Evolutionary conservation across 2,113 vertebrate species (phyloP).

Genomic region (Eudyptes chrysolophus): DNA sequence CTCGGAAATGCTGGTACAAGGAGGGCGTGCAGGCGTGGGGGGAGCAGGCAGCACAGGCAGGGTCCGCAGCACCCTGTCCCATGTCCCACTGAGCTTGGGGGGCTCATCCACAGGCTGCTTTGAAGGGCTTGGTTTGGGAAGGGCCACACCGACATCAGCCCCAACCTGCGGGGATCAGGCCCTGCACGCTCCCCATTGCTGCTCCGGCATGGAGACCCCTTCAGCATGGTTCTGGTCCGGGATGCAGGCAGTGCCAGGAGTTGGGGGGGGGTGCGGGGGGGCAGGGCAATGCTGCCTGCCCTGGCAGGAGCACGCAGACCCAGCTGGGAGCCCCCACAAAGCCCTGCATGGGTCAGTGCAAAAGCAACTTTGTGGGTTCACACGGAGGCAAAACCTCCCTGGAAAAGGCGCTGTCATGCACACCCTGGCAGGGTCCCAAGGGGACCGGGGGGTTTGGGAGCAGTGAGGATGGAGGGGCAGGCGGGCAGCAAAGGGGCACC

Average conservation of each 20-base stretch:
- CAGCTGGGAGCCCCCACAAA: neutral
- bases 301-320: neutral
- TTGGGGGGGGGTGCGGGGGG: accelerated
- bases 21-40: neutral
- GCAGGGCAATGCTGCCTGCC: neutral
- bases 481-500: accelerated
- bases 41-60: neutral
- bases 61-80: accelerated
- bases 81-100: accelerated
- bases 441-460: accelerated
- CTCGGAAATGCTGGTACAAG: neutral
- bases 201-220: accelerated
- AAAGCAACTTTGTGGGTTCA: neutral
- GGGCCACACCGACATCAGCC: no score
- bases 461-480: accelerated
- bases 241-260: neutral
- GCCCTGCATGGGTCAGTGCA: accelerated
- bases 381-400: neutral
- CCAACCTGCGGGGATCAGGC: neutral
- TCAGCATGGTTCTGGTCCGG: accelerated
- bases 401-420: accelerated
- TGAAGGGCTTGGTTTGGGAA: neutral
- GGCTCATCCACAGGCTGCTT: neutral
- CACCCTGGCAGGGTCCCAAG: neutral
- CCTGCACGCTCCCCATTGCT: accelerated